These are phyloP conservation scores for Cyclopterus lumpus DNA, from an alignment of 2,797 vertebrate genomes.

Conservation along the genomic window DNA sequence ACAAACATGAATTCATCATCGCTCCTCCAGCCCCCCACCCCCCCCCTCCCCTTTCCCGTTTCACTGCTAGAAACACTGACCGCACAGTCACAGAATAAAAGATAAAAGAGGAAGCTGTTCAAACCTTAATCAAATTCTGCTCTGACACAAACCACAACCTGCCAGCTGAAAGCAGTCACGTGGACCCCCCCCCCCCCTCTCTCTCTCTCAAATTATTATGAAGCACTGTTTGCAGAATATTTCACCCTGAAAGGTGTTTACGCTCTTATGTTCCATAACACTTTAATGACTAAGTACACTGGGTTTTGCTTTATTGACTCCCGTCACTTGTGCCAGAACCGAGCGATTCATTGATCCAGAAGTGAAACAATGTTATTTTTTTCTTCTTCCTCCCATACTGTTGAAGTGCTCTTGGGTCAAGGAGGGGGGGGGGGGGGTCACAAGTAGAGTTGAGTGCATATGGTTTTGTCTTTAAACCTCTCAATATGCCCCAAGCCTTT, in stretches of 20 bases:
- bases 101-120: slow-evolving; percentile 28
- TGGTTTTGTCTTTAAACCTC: slow-evolving; percentile 7
- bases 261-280: slow-evolving; percentile 42
- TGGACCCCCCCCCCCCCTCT: slow-evolving; percentile 3
- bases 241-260: slow-evolving; percentile 7
- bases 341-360: slow-evolving; percentile 16
- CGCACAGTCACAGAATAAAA: slow-evolving; percentile 17
- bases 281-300: slow-evolving; percentile 25
- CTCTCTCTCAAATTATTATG: not conserved
- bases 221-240: slow-evolving; percentile 1
- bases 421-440: slow-evolving; percentile 19
- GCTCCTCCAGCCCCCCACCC: not conserved
- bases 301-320: slow-evolving; percentile 34
- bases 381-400: not conserved
- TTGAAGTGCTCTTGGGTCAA: not conserved
- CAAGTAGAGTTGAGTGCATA: not conserved
- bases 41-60: not conserved
- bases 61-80: not conserved
- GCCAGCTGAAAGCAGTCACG: slow-evolving; percentile 12
- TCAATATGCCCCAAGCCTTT: slow-evolving; percentile 1
- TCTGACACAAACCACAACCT: slow-evolving; percentile 38
- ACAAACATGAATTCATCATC: not conserved
- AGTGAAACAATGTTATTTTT: not conserved
- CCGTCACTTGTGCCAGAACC: slow-evolving; percentile 26
- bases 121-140: slow-evolving; percentile 37